Percentiles rank a stretch among this genome's conserved stretches.
Conservation (phyloP, 2,888 invertebrate genomes). For the Alsophila aescularia region DNA sequence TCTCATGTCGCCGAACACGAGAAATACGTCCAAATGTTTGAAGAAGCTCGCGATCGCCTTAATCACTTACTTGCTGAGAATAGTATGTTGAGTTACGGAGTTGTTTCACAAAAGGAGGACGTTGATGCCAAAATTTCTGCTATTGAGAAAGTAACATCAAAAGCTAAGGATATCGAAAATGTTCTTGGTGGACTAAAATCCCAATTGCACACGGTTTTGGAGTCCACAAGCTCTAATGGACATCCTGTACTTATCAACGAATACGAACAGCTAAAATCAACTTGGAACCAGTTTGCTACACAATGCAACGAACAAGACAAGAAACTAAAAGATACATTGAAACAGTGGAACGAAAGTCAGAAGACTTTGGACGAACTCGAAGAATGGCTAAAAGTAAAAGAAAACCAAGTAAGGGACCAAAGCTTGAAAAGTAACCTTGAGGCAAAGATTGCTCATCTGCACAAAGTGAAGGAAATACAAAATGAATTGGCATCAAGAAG, state of each 20-base stretch:
- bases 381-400: constrained; percentile 93
- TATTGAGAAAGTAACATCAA: constrained; percentile 90
- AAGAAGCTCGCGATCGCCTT: constrained; percentile 93
- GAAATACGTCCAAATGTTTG: constrained; percentile 91
- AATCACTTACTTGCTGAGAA: constrained; percentile 92
- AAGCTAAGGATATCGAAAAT: constrained; percentile 89
- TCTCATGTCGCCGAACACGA: constrained; percentile 92
- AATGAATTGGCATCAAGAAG: constrained; percentile 88
- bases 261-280: constrained; percentile 88
- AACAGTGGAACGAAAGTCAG: constrained; percentile 93
- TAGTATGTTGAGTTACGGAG: constrained; percentile 90
- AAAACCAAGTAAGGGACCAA: constrained; percentile 94
- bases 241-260: constrained; percentile 89
- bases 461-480: constrained; percentile 89
- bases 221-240: constrained; percentile 90
- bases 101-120: constrained; percentile 91
- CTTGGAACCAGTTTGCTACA: constrained; percentile 90
- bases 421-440: constrained; percentile 93
- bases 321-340: constrained; percentile 89
- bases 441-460: constrained; percentile 91
- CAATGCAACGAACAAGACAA: constrained; percentile 89
- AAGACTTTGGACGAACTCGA: constrained; percentile 90
- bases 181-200: constrained; percentile 88
- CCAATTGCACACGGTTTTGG: constrained; percentile 88
- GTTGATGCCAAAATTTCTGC: constrained; percentile 90